Conservation (phyloP, 2,113 vertebrate species). For the Perca schrenkii region DNA sequence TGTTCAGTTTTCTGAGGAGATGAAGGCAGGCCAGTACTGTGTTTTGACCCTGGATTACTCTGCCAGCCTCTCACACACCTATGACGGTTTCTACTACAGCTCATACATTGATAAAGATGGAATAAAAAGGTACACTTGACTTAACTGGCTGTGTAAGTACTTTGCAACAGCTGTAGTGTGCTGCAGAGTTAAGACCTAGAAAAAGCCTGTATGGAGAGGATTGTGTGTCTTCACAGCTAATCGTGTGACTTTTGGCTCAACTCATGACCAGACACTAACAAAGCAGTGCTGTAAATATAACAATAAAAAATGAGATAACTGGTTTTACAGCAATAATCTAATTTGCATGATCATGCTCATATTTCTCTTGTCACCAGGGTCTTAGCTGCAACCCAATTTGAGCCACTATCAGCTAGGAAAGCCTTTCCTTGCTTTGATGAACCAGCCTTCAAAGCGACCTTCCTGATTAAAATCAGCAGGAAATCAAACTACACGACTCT, state of each 20-base stretch:
- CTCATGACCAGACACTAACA: background rate
- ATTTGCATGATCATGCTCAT: slow-evolving; percentile 16
- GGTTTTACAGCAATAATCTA: background rate
- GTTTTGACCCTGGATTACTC: slow-evolving; percentile 88
- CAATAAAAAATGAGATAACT: background rate
- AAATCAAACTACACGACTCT: slow-evolving; percentile 87
- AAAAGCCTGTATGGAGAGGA: background rate
- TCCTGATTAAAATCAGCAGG: slow-evolving; percentile 89
- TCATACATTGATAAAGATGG: slow-evolving; percentile 87
- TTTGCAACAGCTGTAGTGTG: background rate
- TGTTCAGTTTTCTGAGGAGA: slow-evolving; percentile 83
- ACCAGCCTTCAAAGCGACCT: slow-evolving; percentile 94
- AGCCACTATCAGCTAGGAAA: slow-evolving; percentile 92
- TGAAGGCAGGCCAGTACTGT: slow-evolving; percentile 86
- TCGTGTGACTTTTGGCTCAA: background rate
- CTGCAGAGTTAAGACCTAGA: background rate
- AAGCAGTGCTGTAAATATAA: slow-evolving; percentile 10
- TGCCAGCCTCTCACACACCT: slow-evolving; percentile 89
- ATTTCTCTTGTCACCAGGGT: slow-evolving; percentile 79
- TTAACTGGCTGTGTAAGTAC: background rate
- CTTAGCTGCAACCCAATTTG: slow-evolving; percentile 96
- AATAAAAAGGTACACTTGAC: slow-evolving; percentile 79
- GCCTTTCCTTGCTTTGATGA: slow-evolving; percentile 99
- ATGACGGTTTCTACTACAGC: slow-evolving; percentile 93
- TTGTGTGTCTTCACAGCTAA: background rate